Evolutionary conservation across 2,113 vertebrate species (phyloP).

Genomic region (Anser cygnoides): DNA sequence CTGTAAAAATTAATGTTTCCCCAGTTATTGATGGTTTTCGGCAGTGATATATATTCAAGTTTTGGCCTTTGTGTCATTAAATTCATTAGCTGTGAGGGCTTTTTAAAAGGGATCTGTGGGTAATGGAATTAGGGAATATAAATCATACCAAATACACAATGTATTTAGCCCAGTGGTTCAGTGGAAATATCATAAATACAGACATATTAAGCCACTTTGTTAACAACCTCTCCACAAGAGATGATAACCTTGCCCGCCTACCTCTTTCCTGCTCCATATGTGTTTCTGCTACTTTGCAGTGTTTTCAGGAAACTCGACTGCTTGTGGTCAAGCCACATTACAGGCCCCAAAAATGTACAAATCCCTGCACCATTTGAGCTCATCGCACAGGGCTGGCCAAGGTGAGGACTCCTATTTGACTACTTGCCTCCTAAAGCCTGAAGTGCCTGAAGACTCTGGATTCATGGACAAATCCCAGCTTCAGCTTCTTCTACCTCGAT

Average conservation of each 20-base stretch:
- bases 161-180: background rate
- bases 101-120: conserved; percentile 26
- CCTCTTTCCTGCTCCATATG: background rate
- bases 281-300: conserved; percentile 11
- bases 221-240: conserved; percentile 24
- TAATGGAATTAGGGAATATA: conserved; percentile 40
- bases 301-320: conserved; percentile 42
- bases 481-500: background rate
- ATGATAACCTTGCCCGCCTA: background rate
- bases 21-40: conserved; percentile 15
- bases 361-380: background rate
- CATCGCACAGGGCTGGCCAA: background rate
- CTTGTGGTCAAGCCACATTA: conserved; percentile 16
- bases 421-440: background rate
- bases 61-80: conserved; percentile 52
- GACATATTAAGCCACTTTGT: conserved; percentile 18
- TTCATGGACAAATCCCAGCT: conserved; percentile 2
- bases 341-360: background rate
- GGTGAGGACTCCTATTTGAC: background rate
- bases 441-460: conserved; percentile 22
- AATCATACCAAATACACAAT: conserved; percentile 38
- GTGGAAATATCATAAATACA: background rate
- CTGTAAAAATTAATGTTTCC: conserved; percentile 56
- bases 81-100: conserved; percentile 48
- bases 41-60: conserved; percentile 7